Percentiles rank a stretch among this genome's conserved stretches.
These are phyloP conservation scores for Eira barbara DNA, from an alignment of 2,113 vertebrate genomes.

Conservation along the genomic window DNA sequence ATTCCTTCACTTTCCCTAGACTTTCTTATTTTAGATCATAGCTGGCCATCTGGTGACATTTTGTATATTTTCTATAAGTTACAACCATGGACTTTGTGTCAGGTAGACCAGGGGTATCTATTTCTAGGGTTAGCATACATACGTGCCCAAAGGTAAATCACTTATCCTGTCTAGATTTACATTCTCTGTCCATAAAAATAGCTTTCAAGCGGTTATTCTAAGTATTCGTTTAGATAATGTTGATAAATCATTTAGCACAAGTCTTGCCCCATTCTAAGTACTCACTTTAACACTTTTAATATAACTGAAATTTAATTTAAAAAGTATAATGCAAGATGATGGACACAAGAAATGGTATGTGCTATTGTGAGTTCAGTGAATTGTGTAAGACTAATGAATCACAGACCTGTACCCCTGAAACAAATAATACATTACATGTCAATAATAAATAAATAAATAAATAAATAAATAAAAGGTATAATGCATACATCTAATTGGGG, in stretches of 20 bases:
- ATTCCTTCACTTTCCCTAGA: background rate
- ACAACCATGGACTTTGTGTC: background rate
- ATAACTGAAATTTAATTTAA: background rate
- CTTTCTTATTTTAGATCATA: background rate
- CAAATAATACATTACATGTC: too few relatives aligned
- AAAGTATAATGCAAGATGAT: background rate
- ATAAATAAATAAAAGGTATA: background rate
- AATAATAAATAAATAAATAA: too few relatives aligned
- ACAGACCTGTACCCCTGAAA: too few relatives aligned
- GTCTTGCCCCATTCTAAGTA: background rate
- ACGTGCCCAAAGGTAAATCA: background rate
- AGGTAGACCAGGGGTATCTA: background rate
- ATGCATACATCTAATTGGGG: background rate
- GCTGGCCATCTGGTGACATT: background rate
- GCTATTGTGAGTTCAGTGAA: too few relatives aligned
- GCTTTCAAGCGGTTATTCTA: background rate
- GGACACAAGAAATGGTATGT: too few relatives aligned
- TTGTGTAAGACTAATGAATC: too few relatives aligned
- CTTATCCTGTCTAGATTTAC: background rate
- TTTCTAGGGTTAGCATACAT: background rate
- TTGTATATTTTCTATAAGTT: background rate
- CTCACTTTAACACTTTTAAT: background rate
- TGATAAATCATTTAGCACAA: background rate
- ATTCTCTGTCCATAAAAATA: background rate
- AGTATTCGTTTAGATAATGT: background rate